A percentile compares a stretch with the other conserved stretches of the same genome.
Evolutionary conservation across 2,888 invertebrate species (phyloP).

Genomic region (Pseudococcus viburni): DNA sequence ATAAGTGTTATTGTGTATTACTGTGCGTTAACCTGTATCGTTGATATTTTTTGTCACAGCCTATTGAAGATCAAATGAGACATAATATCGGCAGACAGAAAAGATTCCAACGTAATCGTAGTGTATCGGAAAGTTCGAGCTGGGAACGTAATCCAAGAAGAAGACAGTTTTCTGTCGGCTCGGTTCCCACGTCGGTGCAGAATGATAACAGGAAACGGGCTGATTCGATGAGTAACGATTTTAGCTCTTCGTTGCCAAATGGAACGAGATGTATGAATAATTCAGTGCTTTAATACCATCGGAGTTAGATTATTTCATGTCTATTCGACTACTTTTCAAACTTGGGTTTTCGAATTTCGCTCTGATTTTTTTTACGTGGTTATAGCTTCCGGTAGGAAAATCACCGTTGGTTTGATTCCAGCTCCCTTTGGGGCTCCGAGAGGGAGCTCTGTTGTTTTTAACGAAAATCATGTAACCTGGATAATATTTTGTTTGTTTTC

Average conservation of each 20-base stretch:
- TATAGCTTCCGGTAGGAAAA: no score
- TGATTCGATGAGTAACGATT: constrained; percentile 62
- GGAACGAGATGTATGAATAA: constrained; percentile 37
- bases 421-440: no score
- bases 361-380: no score
- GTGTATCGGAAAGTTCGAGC: constrained; percentile 77
- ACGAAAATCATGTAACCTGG: no score
- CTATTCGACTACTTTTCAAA: no score
- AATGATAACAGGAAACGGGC: constrained; percentile 60
- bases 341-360: no score
- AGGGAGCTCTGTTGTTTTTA: no score
- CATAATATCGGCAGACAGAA: constrained; percentile 71
- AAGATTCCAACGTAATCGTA: constrained; percentile 77
- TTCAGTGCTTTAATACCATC: not conserved
- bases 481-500: no score
- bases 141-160: constrained; percentile 67
- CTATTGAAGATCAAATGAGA: constrained; percentile 65
- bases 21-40: not conserved
- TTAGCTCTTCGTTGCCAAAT: constrained; percentile 22
- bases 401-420: no score
- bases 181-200: constrained; percentile 17
- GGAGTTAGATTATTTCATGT: no score
- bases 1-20: not conserved
- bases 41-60: constrained; percentile 38
- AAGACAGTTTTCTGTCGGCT: constrained; percentile 67